Conservation (phyloP, 2,888 invertebrate species). For the Zaprionus lineosus region DNA sequence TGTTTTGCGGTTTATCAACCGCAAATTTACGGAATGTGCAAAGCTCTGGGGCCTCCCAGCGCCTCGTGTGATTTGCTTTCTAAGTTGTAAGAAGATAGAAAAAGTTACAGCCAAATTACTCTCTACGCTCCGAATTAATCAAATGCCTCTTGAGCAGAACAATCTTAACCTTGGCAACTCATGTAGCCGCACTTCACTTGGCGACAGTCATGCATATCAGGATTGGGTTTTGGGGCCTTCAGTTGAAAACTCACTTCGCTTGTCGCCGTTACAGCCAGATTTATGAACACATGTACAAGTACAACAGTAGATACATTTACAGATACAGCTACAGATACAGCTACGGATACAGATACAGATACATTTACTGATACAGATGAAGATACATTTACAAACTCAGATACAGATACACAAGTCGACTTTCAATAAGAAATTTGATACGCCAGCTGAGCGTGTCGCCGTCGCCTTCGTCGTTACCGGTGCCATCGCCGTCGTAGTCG, state of each 20-base stretch:
- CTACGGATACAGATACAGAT: background rate
- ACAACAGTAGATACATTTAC: background rate
- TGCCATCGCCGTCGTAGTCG: too few species aligned
- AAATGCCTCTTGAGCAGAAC: constrained; percentile 3
- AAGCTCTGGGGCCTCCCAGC: too few species aligned
- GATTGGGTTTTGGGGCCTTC: constrained; percentile 1
- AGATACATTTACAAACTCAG: background rate
- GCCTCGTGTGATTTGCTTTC: background rate
- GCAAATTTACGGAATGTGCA: constrained; percentile 26
- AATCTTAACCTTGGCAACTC: constrained; percentile 1
- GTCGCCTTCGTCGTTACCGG: background rate
- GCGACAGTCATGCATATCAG: too few species aligned
- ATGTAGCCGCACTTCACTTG: background rate
- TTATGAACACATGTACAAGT: background rate
- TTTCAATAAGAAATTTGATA: constrained; percentile 20
- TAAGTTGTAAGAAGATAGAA: constrained; percentile 22
- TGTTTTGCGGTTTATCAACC: constrained; percentile 45
- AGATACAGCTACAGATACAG: constrained; percentile 6
- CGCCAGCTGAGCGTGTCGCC: constrained; percentile 25
- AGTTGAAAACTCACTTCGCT: background rate
- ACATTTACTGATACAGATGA: background rate
- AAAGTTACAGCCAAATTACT: constrained; percentile 8
- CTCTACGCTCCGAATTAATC: constrained; percentile 13
- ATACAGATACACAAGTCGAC: background rate
- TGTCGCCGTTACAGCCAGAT: background rate